Evolutionary conservation across 2,113 vertebrate species (phyloP).

Genomic region (Leiothrix lutea): DNA sequence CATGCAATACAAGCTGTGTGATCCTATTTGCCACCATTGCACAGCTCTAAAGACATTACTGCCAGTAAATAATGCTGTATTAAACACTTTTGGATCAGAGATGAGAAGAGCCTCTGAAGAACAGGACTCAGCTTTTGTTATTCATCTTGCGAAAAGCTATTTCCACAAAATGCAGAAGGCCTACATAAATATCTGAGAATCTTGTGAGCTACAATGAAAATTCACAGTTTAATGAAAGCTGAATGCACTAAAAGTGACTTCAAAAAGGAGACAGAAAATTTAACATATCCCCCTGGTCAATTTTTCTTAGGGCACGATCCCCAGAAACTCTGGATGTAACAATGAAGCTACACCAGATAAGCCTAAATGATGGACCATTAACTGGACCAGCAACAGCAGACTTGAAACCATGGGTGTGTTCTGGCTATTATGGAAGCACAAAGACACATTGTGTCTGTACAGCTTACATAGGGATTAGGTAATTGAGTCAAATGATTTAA

Average conservation of each 20-base stretch:
- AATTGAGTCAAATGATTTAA: slow-evolving; percentile 26
- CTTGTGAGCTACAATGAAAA: not conserved
- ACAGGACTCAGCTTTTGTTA: not conserved
- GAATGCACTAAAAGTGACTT: not conserved
- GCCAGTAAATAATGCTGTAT: not conserved
- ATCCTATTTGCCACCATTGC: not conserved
- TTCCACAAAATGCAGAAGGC: not conserved
- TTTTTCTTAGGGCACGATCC: not conserved
- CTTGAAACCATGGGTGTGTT: not conserved
- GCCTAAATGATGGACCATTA: not conserved
- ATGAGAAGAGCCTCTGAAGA: not conserved
- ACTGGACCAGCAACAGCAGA: not conserved
- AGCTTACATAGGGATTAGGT: not conserved
- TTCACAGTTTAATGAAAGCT: not conserved
- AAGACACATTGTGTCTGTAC: not conserved
- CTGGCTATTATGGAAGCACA: not conserved
- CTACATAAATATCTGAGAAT: not conserved
- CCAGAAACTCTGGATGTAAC: not conserved
- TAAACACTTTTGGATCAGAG: not conserved
- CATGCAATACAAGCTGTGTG: not conserved
- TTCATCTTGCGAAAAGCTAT: not conserved
- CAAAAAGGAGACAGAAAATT: not conserved
- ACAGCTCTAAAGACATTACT: not conserved
- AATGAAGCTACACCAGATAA: fast-evolving
- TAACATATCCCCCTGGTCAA: not conserved